These are phyloP conservation scores for Drosophila emarginata DNA, from an alignment of 2,888 invertebrate genomes.

Conservation along the genomic window DNA sequence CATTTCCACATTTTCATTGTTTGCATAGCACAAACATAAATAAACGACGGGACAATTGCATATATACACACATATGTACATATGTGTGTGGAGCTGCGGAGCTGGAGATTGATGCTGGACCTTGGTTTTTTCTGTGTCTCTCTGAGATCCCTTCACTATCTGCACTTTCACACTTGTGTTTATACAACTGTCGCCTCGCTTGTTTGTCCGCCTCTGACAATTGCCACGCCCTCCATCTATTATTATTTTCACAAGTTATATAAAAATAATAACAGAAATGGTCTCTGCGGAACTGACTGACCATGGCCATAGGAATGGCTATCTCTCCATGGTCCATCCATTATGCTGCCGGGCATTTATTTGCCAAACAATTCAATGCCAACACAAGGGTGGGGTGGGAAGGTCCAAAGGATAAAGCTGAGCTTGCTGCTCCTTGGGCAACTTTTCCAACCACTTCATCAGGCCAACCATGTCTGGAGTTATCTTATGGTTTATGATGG, in stretches of 20 bases:
- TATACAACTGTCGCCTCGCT: constrained; percentile 74
- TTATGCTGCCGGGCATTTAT: constrained; percentile 80
- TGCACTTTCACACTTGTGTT: constrained; percentile 78
- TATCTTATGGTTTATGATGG: constrained; percentile 77
- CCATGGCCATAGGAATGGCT: constrained; percentile 5
- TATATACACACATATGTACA: constrained; percentile 14
- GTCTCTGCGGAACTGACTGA: constrained; percentile 28
- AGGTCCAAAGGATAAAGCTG: constrained; percentile 6
- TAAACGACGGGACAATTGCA: constrained; percentile 59
- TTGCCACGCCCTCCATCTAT: constrained; percentile 54
- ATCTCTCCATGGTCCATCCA: constrained; percentile 67
- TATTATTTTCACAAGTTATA: constrained; percentile 78
- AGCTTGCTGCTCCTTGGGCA: constrained; percentile 61
- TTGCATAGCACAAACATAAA: constrained; percentile 70
- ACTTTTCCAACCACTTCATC: constrained; percentile 73
- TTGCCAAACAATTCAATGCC: constrained; percentile 76
- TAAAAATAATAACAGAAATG: constrained; percentile 73
- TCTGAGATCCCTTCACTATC: constrained; percentile 59
- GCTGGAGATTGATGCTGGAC: constrained; percentile 17
- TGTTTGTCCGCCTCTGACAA: constrained; percentile 13
- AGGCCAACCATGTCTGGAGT: constrained; percentile 56
- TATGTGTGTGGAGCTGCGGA: constrained; percentile 8
- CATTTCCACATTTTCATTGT: constrained; percentile 32
- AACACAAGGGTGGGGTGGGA: neutral
- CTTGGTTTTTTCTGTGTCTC: constrained; percentile 22